These are phyloP conservation scores for Danaus plexippus DNA, from an alignment of 1,140 invertebrate genomes.

Conservation along the genomic window DNA sequence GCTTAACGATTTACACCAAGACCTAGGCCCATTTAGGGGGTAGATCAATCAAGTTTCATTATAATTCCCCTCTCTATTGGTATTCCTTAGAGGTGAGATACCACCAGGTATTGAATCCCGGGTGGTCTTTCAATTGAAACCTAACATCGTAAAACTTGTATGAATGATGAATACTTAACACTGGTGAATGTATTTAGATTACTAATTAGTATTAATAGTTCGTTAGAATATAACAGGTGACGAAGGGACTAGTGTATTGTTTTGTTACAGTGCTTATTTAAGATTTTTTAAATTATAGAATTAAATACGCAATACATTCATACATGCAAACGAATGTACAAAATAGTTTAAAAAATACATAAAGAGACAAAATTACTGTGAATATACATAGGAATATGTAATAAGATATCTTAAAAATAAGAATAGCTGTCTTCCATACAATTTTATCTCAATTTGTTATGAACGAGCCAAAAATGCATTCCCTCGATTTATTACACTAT, in stretches of 20 bases:
- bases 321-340: too few species aligned
- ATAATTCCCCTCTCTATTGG: slow-evolving; percentile 41
- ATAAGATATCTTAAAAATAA: too few species aligned
- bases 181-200: slow-evolving; percentile 16
- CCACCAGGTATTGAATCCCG: slow-evolving; percentile 37
- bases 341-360: too few species aligned
- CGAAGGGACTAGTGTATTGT: too few species aligned
- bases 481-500: slow-evolving; percentile 24
- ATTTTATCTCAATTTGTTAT: slow-evolving; percentile 17
- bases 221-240: too few species aligned
- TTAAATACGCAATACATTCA: too few species aligned
- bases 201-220: slow-evolving; percentile 17
- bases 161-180: slow-evolving; percentile 43
- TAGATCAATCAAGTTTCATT: slow-evolving; percentile 43
- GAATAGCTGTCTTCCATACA: slow-evolving; percentile 1
- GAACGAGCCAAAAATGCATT: slow-evolving; percentile 16
- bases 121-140: slow-evolving; percentile 38
- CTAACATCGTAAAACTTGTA: slow-evolving; percentile 32
- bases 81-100: slow-evolving; percentile 43
- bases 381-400: too few species aligned
- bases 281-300: too few species aligned
- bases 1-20: slow-evolving; percentile 3
- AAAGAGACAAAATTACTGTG: too few species aligned
- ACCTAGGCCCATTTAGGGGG: slow-evolving; percentile 28
- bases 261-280: too few species aligned